phyloP scores from a whole-genome alignment of 2,888 invertebrate species.

The Cyclophora punctaria region DNA sequence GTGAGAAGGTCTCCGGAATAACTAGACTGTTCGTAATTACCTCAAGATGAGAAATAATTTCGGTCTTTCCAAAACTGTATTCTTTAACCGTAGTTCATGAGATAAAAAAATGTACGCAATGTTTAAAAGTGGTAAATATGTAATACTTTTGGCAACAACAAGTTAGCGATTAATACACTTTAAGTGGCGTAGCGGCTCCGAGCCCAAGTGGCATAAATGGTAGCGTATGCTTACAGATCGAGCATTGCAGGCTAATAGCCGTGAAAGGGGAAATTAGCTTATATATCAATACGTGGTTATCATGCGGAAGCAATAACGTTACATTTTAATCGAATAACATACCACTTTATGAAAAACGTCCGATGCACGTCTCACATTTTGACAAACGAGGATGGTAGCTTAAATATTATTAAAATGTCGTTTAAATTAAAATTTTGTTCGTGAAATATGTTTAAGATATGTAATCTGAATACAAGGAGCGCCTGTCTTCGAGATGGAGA shows the following conservation, averaged over 20 bases:
- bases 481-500: constrained; percentile 21
- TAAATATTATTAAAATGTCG: no score
- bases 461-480: constrained; percentile 25
- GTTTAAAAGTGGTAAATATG: no score
- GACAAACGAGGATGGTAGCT: no score
- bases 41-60: no score
- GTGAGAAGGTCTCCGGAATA: constrained; percentile 34
- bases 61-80: no score
- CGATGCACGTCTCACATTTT: no score
- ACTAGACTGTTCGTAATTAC: no score
- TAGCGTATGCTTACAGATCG: constrained; percentile 46
- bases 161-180: constrained; percentile 55
- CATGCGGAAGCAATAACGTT: no score
- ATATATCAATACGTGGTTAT: constrained; percentile 14
- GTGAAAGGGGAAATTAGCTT: constrained; percentile 50
- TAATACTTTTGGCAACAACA: constrained; percentile 37
- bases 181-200: constrained; percentile 47
- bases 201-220: constrained; percentile 37
- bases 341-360: no score
- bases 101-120: no score
- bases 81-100: no score
- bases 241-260: constrained; percentile 44
- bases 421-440: constrained; percentile 6
- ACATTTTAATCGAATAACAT: no score
- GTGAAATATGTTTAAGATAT: constrained; percentile 14